Percentiles rank a stretch among this genome's conserved stretches.
phyloP scores from a whole-genome alignment of 2,113 vertebrate genomes.

The Rattus norvegicus region DNA sequence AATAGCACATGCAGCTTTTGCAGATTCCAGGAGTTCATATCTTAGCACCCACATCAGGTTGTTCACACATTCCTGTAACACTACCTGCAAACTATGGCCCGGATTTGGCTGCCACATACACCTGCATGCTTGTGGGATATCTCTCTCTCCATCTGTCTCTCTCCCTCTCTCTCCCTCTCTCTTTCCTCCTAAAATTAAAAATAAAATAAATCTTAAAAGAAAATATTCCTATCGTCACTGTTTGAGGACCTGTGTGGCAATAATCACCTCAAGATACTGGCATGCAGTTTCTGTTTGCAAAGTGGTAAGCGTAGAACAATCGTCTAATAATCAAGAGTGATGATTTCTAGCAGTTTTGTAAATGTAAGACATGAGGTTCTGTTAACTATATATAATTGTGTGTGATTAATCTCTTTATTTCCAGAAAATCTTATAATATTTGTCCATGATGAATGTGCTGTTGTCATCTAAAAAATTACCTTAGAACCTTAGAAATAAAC shows the following conservation, averaged over 20 bases:
- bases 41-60: background rate
- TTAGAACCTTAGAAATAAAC: background rate
- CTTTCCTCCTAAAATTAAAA: background rate
- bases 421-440: background rate
- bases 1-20: too few relatives aligned
- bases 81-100: background rate
- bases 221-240: background rate
- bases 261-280: background rate
- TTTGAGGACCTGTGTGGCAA: background rate
- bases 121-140: background rate
- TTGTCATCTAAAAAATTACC: background rate
- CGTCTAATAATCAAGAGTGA: background rate
- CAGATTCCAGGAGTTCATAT: background rate
- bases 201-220: background rate
- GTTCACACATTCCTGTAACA: background rate
- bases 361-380: background rate
- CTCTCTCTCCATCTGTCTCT: background rate
- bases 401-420: background rate
- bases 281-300: background rate
- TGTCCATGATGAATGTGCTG: background rate
- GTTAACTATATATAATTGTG: constrained; percentile 3
- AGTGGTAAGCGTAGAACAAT: background rate
- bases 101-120: too few relatives aligned
- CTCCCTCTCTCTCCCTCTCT: background rate
- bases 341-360: background rate